Base-by-base conservation (phyloP, 2,888 invertebrate species). In the Cepaea hortensis region DNA sequence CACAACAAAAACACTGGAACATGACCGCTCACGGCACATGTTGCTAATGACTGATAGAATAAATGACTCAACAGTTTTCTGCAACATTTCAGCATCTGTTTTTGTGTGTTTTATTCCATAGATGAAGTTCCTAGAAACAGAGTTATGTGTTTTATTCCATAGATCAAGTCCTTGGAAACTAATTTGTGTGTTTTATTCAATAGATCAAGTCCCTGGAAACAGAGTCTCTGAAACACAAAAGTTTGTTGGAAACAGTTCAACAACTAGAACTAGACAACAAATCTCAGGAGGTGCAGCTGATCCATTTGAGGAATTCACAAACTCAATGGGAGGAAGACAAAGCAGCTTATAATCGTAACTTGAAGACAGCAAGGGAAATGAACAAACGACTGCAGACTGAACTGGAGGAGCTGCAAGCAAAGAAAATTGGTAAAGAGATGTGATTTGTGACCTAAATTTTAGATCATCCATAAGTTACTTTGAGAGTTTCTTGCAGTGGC, bases 371-470 rank as follows among this genome's bases (percentile, higher is more conserved):
- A 48, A 91, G 91, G 6, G 91, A 91, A 73, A 89, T 89, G 18
- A 92, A 91, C 91, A 90, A 90, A 15, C 89, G 91, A 9, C 90
- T 92, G 68, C 89, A 89, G 68, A 91, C 91, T 68, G 91, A 90
- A 72, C 85, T 90, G 48, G 81, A 91, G 13, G 88, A 87, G 5
- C 91, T 91, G 77, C 87, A 83, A 73, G 50, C 62, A n/a, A 62
- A 62, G 35, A 61, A 79, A 35, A 86, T 55, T 11, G 77, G 48
- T 73, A 84, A 55, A 48, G 48, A 11, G 18, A 9, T 55, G 55
- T 55, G 55, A 11, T 55, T 55, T 55, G 6, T 55, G 55, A 9
- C 55, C 11, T 55, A 55, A 55, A 55, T 55, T 0, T 11, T 55
- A 55, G 35, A 35, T 35, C 35, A 35, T 35, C 35, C 35, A 35